Evolutionary conservation across 2,888 invertebrate species (phyloP), one percentile per base, ranked within the genome.

Genomic region (Chrysodeixis includens): DNA sequence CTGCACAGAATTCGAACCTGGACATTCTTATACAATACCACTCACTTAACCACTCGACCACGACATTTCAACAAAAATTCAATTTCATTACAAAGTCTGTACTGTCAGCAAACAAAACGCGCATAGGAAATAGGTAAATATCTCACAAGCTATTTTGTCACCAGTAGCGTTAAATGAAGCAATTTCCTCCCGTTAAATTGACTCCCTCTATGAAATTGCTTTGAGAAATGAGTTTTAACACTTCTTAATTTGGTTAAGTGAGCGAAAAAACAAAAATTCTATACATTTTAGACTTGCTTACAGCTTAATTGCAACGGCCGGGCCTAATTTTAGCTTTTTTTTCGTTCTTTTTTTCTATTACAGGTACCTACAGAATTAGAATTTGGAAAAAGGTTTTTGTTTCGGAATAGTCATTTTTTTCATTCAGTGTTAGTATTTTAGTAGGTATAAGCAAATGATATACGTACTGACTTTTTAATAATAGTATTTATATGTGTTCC

Each of bases 181-280:
- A 91, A 90, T 90, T 89, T 91, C 87, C 90, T 83, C 75, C 83
- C 83, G 84, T 87, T 85, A 89, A 90, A 90, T 87, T 88, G 86
- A 88, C 87, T 88, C 84, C 81, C 78, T 83, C 82, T 81, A 81
- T 84, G 81, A 86, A 88, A 89, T 86, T 85, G 82, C 84, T 84
- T 83, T 74, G 76, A 82, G 84, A 84, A 88, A 88, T 85, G 78
- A 88, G 83, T 83, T 84, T 84, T 80, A 83, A 83, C 81, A 78
- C 78, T 73, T 81, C 79, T 81, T 89, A 86, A 89, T 85, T 87
- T 81, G 63, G 83, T 83, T 87, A 88, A 84, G 80, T 85, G 78
- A 81, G 80, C 67, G 79, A 82, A 81, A 80, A 83, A 84, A 83
- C 81, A 83, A 81, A 87, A 85, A 85, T 75, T 76, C 70, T 69